These are phyloP conservation scores for Porites lobata DNA, from an alignment of 92 coral and sea anemone species.

Conservation along the genomic window DNA sequence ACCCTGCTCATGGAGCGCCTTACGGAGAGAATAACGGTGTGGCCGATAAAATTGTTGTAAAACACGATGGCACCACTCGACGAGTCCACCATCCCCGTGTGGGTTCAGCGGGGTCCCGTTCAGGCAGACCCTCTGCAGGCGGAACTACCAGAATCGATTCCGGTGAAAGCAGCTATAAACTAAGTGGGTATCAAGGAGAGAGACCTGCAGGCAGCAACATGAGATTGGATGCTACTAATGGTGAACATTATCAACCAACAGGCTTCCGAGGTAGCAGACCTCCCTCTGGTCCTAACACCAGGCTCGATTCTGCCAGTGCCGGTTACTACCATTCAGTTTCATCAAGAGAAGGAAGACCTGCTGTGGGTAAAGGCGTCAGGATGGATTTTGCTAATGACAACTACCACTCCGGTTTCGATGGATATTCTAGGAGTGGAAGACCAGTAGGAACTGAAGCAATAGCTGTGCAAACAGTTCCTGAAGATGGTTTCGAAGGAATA, in stretches of 20 bases:
- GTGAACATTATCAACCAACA: conserved; percentile 16
- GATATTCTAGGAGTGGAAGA: conserved; percentile 3
- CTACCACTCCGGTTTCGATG: not conserved
- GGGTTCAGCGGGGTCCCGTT: conserved; percentile 69
- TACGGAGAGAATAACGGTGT: not conserved
- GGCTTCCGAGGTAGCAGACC: conserved; percentile 25
- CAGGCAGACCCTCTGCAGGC: conserved; percentile 26
- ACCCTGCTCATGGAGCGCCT: not conserved
- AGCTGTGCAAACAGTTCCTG: not conserved
- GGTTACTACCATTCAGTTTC: conserved; percentile 5
- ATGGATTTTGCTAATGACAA: not conserved
- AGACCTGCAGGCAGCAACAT: not conserved
- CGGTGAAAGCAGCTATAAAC: not conserved
- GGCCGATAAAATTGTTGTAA: not conserved
- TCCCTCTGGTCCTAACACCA: not conserved
- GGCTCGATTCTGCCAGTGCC: conserved; percentile 1
- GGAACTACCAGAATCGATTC: not conserved
- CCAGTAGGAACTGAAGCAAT: not conserved
- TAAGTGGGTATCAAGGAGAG: not conserved
- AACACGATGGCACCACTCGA: conserved; percentile 24
- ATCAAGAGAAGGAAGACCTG: conserved; percentile 18
- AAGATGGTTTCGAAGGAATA: not conserved
- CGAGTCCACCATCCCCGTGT: conserved; percentile 68
- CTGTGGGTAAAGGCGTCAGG: not conserved
- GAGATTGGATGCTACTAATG: not conserved